Percentiles rank a stretch among this genome's conserved stretches.
Evolutionary conservation across 1,140 invertebrate species (phyloP).

Genomic region (Panagrolaimus sp.): DNA sequence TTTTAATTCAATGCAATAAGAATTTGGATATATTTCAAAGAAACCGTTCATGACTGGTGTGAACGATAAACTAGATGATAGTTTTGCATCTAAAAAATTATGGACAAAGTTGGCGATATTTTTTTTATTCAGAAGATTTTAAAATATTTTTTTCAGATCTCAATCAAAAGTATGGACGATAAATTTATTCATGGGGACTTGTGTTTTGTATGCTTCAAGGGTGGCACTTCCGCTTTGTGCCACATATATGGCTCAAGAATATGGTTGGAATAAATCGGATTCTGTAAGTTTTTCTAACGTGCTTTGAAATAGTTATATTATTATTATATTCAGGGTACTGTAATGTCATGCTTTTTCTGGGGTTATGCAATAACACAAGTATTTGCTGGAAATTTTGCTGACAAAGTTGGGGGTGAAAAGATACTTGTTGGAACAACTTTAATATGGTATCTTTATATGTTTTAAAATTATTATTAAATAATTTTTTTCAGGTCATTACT

Average conservation of each 20-base stretch:
- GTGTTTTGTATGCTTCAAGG: slow-evolving; percentile 68
- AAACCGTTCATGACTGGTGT: slow-evolving; percentile 1
- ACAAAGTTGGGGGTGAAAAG: slow-evolving; percentile 68
- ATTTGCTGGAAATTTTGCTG: slow-evolving; percentile 69
- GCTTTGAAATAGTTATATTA: not conserved
- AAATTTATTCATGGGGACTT: slow-evolving; percentile 67
- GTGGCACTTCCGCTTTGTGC: slow-evolving; percentile 69
- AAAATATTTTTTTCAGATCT: slow-evolving; percentile 50
- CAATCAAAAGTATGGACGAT: slow-evolving; percentile 66
- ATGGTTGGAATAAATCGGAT: slow-evolving; percentile 70
- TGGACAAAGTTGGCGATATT: slow-evolving; percentile 34
- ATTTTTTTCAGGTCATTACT: slow-evolving; percentile 69
- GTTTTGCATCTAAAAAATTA: slow-evolving; percentile 36
- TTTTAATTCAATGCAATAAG: not conserved
- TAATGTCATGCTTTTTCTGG: slow-evolving; percentile 73
- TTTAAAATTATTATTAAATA: slow-evolving; percentile 47
- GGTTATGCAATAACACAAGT: slow-evolving; percentile 72
- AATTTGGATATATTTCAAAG: not conserved
- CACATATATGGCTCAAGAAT: slow-evolving; percentile 67
- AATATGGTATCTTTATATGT: slow-evolving; percentile 68
- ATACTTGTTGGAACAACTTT: slow-evolving; percentile 67
- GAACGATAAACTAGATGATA: slow-evolving; percentile 22
- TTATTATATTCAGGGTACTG: slow-evolving; percentile 63
- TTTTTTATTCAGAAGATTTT: not conserved
- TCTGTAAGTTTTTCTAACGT: slow-evolving; percentile 61